Conservation (phyloP, 2,888 invertebrate species). For the Zygaena filipendulae region DNA sequence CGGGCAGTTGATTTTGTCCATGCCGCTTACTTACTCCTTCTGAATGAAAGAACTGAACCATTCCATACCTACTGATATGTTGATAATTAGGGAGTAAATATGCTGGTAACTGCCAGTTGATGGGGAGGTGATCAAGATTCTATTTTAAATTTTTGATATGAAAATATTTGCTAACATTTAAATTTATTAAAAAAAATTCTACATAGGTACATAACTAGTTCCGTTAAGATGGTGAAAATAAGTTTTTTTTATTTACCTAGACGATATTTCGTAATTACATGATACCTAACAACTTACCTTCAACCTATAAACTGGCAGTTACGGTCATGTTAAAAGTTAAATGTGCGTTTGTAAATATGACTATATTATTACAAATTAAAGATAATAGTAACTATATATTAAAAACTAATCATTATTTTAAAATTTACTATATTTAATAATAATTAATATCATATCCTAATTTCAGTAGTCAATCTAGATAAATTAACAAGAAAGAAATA, state of each 20-base stretch:
- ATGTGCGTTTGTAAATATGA: slow-evolving; percentile 53
- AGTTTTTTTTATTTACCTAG: too few species aligned
- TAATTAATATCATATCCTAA: slow-evolving; percentile 52
- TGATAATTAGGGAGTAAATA: slow-evolving; percentile 43
- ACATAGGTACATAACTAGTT: too few species aligned
- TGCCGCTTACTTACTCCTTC: slow-evolving; percentile 58
- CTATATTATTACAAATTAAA: slow-evolving; percentile 57
- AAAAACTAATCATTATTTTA: slow-evolving; percentile 62
- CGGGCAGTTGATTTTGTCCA: slow-evolving; percentile 33
- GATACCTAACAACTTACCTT: too few species aligned
- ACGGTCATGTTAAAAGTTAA: slow-evolving; percentile 41
- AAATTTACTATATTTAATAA: slow-evolving; percentile 54
- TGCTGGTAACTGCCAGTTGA: slow-evolving; percentile 53
- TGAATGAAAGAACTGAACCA: slow-evolving; percentile 56
- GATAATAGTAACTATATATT: slow-evolving; percentile 55
- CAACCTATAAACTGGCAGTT: slow-evolving; percentile 47
- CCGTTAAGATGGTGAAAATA: too few species aligned
- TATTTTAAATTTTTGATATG: too few species aligned
- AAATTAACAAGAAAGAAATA: too few species aligned
- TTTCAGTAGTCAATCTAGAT: slow-evolving; percentile 59
- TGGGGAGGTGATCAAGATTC: too few species aligned
- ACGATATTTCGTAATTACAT: too few species aligned
- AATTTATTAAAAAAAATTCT: too few species aligned
- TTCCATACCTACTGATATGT: slow-evolving; percentile 46
- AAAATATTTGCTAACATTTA: too few species aligned